A percentile compares a stretch with the other conserved stretches of the same genome.
phyloP scores from a whole-genome alignment of 2,888 invertebrate genomes.

The Cheilosia vernalis region DNA sequence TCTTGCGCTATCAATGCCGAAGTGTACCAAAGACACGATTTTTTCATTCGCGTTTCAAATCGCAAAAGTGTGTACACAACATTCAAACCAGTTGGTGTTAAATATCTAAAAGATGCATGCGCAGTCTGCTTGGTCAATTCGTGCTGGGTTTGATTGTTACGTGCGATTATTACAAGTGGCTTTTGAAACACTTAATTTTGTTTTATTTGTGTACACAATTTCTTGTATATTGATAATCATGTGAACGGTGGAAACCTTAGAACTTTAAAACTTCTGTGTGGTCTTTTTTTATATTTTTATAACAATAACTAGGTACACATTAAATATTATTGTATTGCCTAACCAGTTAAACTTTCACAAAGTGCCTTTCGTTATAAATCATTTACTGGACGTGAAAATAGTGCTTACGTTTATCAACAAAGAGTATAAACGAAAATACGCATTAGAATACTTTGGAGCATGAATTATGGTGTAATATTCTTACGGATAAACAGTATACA shows the following conservation, averaged over 20 bases:
- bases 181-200: constrained; percentile 36
- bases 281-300: neutral
- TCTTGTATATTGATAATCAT: constrained; percentile 46
- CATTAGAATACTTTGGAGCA: constrained; percentile 66
- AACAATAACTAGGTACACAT: constrained; percentile 16
- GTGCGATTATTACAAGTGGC: constrained; percentile 56
- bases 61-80: constrained; percentile 63
- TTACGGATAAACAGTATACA: constrained; percentile 68
- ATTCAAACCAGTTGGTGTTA: constrained; percentile 69
- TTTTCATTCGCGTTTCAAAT: constrained; percentile 14
- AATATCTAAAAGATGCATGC: constrained; percentile 72
- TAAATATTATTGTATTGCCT: constrained; percentile 33
- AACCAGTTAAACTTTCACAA: constrained; percentile 68
- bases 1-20: neutral
- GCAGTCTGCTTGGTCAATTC: constrained; percentile 71
- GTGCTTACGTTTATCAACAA: constrained; percentile 71
- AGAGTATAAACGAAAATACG: constrained; percentile 62
- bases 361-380: constrained; percentile 51
- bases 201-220: constrained; percentile 33
- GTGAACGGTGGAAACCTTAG: constrained; percentile 18
- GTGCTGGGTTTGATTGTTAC: constrained; percentile 64
- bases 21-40: neutral
- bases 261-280: neutral
- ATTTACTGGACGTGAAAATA: constrained; percentile 63
- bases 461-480: constrained; percentile 72